phyloP scores from a whole-genome alignment of 2,797 vertebrate genomes.

The Halcyon smyrnensis region DNA sequence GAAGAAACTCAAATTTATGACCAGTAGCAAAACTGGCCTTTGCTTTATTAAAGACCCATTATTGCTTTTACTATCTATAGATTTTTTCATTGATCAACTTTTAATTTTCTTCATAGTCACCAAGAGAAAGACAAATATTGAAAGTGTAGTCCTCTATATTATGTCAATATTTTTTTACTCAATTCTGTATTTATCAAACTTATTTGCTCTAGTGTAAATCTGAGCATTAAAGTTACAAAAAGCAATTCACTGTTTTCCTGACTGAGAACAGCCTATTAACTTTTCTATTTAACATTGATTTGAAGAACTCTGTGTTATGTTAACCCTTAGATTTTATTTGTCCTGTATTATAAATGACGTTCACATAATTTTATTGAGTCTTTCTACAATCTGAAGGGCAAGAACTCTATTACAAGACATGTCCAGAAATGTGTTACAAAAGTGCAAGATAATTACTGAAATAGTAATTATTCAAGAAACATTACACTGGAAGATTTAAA shows the following conservation, averaged over 20 bases:
- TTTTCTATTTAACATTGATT: background rate
- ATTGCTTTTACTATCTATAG: background rate
- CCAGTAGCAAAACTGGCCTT: background rate
- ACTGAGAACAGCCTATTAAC: background rate
- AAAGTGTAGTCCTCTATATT: background rate
- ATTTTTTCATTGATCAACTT: background rate
- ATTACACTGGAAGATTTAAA: slow-evolving; percentile 39
- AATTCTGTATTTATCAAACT: background rate
- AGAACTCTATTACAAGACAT: slow-evolving; percentile 31
- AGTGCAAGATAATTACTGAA: slow-evolving; percentile 49
- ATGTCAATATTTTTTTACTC: background rate
- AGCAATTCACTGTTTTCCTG: background rate
- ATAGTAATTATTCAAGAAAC: slow-evolving; percentile 43
- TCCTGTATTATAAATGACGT: background rate
- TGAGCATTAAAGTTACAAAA: background rate
- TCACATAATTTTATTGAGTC: background rate
- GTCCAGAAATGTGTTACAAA: slow-evolving; percentile 20
- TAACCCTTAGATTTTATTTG: slow-evolving; percentile 2
- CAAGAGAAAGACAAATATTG: background rate
- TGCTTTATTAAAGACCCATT: background rate
- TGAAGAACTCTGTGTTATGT: background rate
- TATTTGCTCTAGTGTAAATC: background rate
- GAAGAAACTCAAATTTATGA: background rate
- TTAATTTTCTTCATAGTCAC: background rate
- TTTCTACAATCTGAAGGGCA: background rate